A percentile compares a stretch with the other conserved stretches of the same genome.
Evolutionary conservation across 2,888 invertebrate species (phyloP).

Genomic region (Aphelenchoides bicaudatus): DNA sequence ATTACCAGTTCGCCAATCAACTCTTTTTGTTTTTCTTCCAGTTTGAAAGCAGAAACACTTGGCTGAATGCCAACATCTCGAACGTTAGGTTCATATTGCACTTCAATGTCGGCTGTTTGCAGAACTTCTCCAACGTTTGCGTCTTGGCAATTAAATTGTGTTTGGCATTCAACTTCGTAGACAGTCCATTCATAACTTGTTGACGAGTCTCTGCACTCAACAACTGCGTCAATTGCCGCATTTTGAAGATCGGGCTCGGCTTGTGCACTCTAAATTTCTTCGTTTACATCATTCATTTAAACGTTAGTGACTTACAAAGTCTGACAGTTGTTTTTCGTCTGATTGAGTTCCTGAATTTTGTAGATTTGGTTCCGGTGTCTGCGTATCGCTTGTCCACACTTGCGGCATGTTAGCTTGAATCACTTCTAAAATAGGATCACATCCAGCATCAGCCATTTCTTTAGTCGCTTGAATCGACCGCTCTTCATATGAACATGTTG

Average conservation of each 20-base stretch:
- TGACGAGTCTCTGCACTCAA: not conserved
- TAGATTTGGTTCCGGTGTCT: not conserved
- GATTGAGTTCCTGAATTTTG: not conserved
- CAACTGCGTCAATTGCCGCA: not conserved
- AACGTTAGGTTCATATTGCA: slow-evolving; percentile 8
- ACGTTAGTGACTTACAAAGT: not conserved
- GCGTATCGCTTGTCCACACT: slow-evolving; percentile 10
- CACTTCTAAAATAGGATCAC: slow-evolving; percentile 18
- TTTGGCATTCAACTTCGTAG: slow-evolving; percentile 4
- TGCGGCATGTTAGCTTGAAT: slow-evolving; percentile 9
- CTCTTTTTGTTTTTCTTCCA: not conserved
- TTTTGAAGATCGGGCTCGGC: not conserved
- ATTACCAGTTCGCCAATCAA: not conserved
- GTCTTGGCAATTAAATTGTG: not conserved
- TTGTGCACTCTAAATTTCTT: slow-evolving; percentile 3
- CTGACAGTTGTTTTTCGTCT: not conserved
- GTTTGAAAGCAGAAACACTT: slow-evolving; percentile 5
- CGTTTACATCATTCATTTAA: not conserved
- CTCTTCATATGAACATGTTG: not conserved
- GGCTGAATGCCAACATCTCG: slow-evolving; percentile 13
- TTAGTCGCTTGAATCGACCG: slow-evolving; percentile 3
- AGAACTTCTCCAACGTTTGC: not conserved
- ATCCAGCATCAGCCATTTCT: not conserved
- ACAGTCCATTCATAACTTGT: not conserved
- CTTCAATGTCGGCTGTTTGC: slow-evolving; percentile 2